phyloP scores from a whole-genome alignment of 2,797 vertebrate species.

The Molossus alvarezi region DNA sequence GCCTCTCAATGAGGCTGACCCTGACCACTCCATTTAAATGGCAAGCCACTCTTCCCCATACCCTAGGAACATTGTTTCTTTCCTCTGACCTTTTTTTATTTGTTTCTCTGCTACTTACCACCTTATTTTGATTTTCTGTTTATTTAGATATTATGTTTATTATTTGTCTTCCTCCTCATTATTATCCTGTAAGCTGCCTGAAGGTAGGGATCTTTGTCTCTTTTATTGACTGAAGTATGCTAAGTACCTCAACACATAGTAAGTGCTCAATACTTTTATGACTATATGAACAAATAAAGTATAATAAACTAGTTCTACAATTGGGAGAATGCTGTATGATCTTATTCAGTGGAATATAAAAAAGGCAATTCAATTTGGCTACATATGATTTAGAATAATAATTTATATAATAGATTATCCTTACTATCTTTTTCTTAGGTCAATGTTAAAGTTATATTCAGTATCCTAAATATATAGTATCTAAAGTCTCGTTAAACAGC shows the following conservation, averaged over 20 bases:
- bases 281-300: not conserved
- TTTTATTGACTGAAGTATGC: not conserved
- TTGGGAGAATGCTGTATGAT: not conserved
- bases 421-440: not conserved
- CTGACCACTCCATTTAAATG: not conserved
- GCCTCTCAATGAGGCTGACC: not conserved
- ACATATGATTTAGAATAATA: not conserved
- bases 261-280: not conserved
- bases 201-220: not conserved
- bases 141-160: not conserved
- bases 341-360: not conserved
- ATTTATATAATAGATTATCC: not conserved
- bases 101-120: not conserved
- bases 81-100: not conserved
- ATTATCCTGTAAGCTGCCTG: not conserved
- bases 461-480: not conserved
- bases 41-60: not conserved
- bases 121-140: constrained; percentile 8
- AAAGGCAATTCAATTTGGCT: not conserved
- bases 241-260: not conserved
- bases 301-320: not conserved
- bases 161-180: not conserved
- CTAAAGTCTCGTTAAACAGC: not conserved
- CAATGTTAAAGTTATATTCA: constrained; percentile 37
- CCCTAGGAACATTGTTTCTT: not conserved